phyloP scores from a whole-genome alignment of 2,113 vertebrate genomes.

The Capricornis sumatraensis region DNA sequence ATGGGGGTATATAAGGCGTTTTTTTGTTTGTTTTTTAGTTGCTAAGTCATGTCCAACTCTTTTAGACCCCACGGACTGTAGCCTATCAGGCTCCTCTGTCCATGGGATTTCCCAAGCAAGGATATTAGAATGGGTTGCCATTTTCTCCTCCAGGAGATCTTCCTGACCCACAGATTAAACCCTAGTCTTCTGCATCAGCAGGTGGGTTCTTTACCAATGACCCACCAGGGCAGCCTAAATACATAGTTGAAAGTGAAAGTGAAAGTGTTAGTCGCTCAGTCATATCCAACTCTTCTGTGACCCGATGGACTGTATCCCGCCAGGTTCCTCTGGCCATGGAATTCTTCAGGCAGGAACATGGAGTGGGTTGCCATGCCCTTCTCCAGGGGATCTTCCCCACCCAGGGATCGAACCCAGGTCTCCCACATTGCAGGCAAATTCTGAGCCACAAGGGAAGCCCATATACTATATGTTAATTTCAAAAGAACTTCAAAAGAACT shows the following conservation, averaged over 20 bases:
- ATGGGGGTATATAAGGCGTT: background rate
- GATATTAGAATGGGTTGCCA: background rate
- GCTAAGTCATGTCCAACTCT: background rate
- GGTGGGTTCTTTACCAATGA: background rate
- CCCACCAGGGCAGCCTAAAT: background rate
- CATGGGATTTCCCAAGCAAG: background rate
- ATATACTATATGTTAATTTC: background rate
- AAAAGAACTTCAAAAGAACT: background rate
- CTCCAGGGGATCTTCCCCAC: background rate
- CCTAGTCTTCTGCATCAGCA: background rate
- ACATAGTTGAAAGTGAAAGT: background rate
- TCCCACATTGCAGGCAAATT: background rate
- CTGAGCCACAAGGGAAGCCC: background rate
- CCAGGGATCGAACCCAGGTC: background rate
- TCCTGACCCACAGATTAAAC: background rate
- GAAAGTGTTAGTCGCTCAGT: background rate
- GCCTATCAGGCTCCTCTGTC: background rate
- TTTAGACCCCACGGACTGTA: background rate
- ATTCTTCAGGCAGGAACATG: background rate
- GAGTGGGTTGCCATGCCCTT: background rate
- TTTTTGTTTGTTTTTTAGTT: background rate
- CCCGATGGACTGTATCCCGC: accelerated
- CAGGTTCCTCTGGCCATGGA: background rate
- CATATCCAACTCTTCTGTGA: background rate
- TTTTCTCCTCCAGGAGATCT: background rate